Evolutionary conservation across 2,797 vertebrate species (phyloP).

Genomic region (Denticeps clupeoides): DNA sequence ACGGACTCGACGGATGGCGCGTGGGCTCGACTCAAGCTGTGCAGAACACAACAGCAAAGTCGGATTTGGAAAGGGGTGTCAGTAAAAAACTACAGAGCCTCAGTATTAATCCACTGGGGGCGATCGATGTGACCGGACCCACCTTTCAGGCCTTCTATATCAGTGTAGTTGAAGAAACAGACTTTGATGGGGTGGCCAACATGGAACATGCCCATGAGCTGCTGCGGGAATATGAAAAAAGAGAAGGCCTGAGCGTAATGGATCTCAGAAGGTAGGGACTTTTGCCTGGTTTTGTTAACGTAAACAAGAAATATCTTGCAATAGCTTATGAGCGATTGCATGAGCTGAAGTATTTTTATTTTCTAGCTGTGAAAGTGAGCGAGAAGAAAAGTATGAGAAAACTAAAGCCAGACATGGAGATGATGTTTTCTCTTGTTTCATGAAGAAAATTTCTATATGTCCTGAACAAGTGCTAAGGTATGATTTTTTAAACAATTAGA

Average conservation of each 20-base stretch:
- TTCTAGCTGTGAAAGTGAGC: conserved; percentile 39
- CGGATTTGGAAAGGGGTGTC: conserved; percentile 38
- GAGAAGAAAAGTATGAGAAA: conserved; percentile 80
- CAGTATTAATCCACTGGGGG: conserved; percentile 33
- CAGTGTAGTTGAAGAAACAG: conserved; percentile 71
- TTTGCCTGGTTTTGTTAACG: not conserved
- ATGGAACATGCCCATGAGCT: conserved; percentile 63
- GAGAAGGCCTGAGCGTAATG: conserved; percentile 52
- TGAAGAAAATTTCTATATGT: conserved; percentile 77
- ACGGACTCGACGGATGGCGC: conserved; percentile 3
- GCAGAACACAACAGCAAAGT: not conserved
- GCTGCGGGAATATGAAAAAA: conserved; percentile 71
- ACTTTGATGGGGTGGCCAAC: conserved; percentile 44
- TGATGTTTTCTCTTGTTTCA: conserved; percentile 70
- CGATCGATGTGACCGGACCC: conserved; percentile 5
- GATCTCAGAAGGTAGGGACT: conserved; percentile 43
- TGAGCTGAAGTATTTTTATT: not conserved
- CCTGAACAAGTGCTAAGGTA: conserved; percentile 79
- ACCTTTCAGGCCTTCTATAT: conserved; percentile 72
- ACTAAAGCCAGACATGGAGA: conserved; percentile 60
- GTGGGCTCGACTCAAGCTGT: not conserved
- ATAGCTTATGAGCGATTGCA: not conserved
- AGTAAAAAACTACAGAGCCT: conserved; percentile 56
- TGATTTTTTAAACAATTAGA: no score
- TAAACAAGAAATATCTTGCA: not conserved